Percentiles rank a stretch among this genome's conserved stretches.
These are phyloP conservation scores for Chelidonichthys spinosus DNA, from an alignment of 2,797 vertebrate genomes.

Conservation along the genomic window DNA sequence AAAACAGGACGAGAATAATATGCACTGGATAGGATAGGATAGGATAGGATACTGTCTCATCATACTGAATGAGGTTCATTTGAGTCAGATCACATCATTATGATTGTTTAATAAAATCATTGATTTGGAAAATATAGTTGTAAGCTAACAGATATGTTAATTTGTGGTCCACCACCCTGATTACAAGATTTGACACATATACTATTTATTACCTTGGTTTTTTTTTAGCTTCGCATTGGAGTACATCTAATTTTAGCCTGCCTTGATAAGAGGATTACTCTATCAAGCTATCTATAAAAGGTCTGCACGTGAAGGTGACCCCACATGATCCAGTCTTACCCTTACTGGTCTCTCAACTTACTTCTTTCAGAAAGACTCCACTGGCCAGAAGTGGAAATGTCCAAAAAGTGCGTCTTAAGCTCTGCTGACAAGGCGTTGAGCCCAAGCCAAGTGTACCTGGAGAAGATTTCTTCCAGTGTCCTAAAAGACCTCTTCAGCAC, in stretches of 20 bases:
- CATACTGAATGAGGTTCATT: background rate
- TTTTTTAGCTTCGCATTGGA: conserved; percentile 22
- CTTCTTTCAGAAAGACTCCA: conserved; percentile 89
- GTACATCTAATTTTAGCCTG: conserved; percentile 49
- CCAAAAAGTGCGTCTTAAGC: conserved; percentile 88
- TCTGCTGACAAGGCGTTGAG: conserved; percentile 77
- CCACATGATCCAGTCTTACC: conserved; percentile 20
- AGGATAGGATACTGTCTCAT: background rate
- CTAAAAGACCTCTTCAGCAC: conserved; percentile 89
- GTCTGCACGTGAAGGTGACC: conserved; percentile 40
- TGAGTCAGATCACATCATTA: conserved; percentile 1
- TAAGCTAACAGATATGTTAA: background rate
- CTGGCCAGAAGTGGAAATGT: conserved; percentile 91
- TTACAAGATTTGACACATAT: background rate
- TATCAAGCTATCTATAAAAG: conserved; percentile 41
- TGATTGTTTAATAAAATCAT: background rate
- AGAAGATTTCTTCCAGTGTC: conserved; percentile 80
- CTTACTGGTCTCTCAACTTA: conserved; percentile 9
- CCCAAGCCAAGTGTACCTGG: conserved; percentile 80
- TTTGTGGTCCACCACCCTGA: background rate
- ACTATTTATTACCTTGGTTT: background rate
- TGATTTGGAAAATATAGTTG: background rate
- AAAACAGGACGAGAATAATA: conserved; percentile 46
- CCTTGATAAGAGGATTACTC: conserved; percentile 68
- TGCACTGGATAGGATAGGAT: background rate